phyloP scores from a whole-genome alignment of 2,113 vertebrate species.

The Paradoxurus hermaphroditus region DNA sequence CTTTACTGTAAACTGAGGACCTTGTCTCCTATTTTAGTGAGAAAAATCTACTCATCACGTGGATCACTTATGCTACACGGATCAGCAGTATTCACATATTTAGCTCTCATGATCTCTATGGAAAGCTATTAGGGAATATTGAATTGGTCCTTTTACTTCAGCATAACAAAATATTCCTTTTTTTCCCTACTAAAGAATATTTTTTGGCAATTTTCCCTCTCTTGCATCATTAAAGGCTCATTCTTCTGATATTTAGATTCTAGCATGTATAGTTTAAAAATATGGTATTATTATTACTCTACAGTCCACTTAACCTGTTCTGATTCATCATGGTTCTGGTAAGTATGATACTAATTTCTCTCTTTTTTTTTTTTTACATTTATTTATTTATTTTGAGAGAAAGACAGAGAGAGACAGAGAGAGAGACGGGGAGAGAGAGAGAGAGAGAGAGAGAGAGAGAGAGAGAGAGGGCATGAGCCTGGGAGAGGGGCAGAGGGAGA shows the following conservation, averaged over 20 bases:
- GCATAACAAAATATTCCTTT: background rate
- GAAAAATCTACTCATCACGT: background rate
- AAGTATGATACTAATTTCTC: background rate
- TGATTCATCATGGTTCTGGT: background rate
- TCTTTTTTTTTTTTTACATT: too few relatives aligned
- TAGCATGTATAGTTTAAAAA: background rate
- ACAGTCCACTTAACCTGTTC: background rate
- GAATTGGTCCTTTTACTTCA: background rate
- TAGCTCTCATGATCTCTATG: background rate
- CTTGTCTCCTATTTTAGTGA: background rate
- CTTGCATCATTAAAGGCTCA: background rate
- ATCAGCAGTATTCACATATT: background rate
- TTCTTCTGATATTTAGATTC: background rate
- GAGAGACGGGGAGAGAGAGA: too few relatives aligned
- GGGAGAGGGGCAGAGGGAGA: too few relatives aligned
- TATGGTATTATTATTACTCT: background rate
- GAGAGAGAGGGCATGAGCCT: too few relatives aligned
- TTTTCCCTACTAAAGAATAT: background rate
- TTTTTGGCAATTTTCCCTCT: background rate
- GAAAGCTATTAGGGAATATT: background rate
- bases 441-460: too few relatives aligned
- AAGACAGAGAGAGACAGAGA: too few relatives aligned
- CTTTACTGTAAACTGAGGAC: background rate
- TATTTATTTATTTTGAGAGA: too few relatives aligned
- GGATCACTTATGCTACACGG: background rate